Evolutionary conservation across 2,797 vertebrate species (phyloP).

Genomic region (Enoplosus armatus): DNA sequence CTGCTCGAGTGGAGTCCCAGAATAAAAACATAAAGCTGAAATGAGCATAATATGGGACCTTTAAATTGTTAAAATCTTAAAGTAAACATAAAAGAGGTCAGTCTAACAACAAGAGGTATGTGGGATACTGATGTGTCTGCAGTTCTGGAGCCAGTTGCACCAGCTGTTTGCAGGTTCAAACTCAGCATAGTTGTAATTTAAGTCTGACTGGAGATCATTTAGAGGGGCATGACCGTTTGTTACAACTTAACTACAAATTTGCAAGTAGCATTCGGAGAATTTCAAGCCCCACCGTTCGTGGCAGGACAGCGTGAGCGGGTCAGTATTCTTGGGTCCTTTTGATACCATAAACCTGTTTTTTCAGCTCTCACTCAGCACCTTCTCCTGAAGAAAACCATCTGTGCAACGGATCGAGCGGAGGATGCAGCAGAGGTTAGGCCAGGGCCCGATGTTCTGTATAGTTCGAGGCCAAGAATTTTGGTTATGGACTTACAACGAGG

Average conservation of each 20-base stretch:
- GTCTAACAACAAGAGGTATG: too few species aligned
- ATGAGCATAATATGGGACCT: too few species aligned
- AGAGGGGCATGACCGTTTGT: not conserved
- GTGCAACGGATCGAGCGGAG: conserved; percentile 72
- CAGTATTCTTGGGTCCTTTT: conserved; percentile 45
- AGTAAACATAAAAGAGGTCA: too few species aligned
- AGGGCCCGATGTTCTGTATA: conserved; percentile 36
- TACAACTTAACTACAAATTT: not conserved
- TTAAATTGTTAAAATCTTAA: too few species aligned
- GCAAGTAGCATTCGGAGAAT: not conserved
- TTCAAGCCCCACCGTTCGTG: conserved; percentile 25
- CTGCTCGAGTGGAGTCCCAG: too few species aligned
- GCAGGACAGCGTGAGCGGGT: conserved; percentile 13
- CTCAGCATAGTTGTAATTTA: too few species aligned
- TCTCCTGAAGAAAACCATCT: conserved; percentile 77
- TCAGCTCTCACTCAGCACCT: conserved; percentile 73
- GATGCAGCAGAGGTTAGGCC: conserved; percentile 50
- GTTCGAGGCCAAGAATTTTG: conserved; percentile 59
- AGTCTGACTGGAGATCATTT: too few species aligned
- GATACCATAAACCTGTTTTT: conserved; percentile 67
- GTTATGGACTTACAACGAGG: conserved; percentile 43
- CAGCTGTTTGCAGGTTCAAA: too few species aligned
- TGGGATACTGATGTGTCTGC: too few species aligned
- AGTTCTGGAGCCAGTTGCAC: too few species aligned
- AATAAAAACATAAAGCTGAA: too few species aligned